phyloP scores from a whole-genome alignment of 1,140 invertebrate genomes.

The Antheraea mylitta region DNA sequence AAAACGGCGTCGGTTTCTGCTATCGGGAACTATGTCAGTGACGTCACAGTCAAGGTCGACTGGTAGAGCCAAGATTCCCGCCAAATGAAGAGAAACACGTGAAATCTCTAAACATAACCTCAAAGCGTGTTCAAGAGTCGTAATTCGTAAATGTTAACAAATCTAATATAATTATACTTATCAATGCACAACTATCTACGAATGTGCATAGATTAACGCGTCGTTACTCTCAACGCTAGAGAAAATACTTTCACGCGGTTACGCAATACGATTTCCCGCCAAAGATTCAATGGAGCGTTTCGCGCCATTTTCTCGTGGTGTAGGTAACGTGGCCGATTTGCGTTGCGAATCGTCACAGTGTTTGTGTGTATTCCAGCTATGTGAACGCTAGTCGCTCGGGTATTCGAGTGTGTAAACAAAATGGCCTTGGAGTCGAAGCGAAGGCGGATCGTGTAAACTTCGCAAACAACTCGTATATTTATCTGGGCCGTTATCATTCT shows the following conservation, averaged over 20 bases:
- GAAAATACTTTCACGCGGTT: slow-evolving; percentile 64
- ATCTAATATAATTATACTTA: background rate
- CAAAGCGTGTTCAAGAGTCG: too few relatives aligned
- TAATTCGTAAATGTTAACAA: background rate
- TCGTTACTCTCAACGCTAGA: slow-evolving; percentile 10
- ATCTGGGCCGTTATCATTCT: slow-evolving; percentile 48
- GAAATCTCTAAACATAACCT: slow-evolving; percentile 23
- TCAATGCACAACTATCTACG: background rate
- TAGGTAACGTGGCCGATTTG: slow-evolving; percentile 45
- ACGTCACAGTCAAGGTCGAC: slow-evolving; percentile 68
- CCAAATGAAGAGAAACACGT: slow-evolving; percentile 56
- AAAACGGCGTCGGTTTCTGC: slow-evolving; percentile 44
- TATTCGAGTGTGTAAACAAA: slow-evolving; percentile 70
- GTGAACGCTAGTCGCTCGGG: slow-evolving; percentile 33
- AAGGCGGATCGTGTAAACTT: slow-evolving; percentile 37
- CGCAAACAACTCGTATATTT: slow-evolving; percentile 46
- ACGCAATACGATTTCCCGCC: slow-evolving; percentile 65
- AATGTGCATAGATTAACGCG: background rate
- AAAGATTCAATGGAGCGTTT: slow-evolving; percentile 72
- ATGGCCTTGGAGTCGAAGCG: slow-evolving; percentile 63
- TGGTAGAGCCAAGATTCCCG: slow-evolving; percentile 57
- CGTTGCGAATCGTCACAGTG: slow-evolving; percentile 26
- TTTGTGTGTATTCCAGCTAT: slow-evolving; percentile 20
- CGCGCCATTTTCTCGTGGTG: slow-evolving; percentile 63
- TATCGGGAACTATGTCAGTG: slow-evolving; percentile 70